Evolutionary conservation across 1,140 invertebrate genomes (phyloP).

Genomic region (Cecropterus lyciades): DNA sequence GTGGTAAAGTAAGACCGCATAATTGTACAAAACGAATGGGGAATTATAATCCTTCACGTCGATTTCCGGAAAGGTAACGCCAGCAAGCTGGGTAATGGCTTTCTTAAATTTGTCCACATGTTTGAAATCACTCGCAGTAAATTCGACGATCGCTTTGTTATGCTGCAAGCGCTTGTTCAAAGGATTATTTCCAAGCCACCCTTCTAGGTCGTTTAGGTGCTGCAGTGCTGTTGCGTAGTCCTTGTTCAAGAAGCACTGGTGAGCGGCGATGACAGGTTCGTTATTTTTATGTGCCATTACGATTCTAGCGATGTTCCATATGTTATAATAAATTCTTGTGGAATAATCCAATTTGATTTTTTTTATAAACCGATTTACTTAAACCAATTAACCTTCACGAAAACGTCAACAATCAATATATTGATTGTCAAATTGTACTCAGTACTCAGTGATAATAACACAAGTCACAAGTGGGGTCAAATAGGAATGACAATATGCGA

Average conservation of each 20-base stretch:
- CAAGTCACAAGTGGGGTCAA: too few species aligned
- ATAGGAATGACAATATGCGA: too few species aligned
- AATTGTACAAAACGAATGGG: slow-evolving; percentile 90
- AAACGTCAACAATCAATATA: too few species aligned
- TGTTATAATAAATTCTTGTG: too few species aligned
- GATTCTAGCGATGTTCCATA: neutral
- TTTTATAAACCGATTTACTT: too few species aligned
- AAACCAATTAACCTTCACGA: too few species aligned
- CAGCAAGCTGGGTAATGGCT: slow-evolving; percentile 86
- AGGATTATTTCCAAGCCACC: slow-evolving; percentile 50
- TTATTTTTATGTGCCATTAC: slow-evolving; percentile 60
- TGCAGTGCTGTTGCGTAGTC: slow-evolving; percentile 64
- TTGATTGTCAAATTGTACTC: too few species aligned
- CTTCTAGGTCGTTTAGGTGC: slow-evolving; percentile 70
- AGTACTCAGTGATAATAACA: too few species aligned
- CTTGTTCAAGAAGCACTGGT: slow-evolving; percentile 67
- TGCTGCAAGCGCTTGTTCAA: slow-evolving; percentile 66
- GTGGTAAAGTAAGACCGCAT: slow-evolving; percentile 93
- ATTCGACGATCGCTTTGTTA: slow-evolving; percentile 75
- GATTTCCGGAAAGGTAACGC: slow-evolving; percentile 82
- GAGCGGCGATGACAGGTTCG: slow-evolving; percentile 62
- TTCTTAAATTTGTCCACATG: slow-evolving; percentile 90
- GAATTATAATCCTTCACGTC: slow-evolving; percentile 77
- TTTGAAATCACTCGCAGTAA: slow-evolving; percentile 84
- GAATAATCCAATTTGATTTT: too few species aligned